Conservation (phyloP, 2,797 vertebrate genomes). For the Rhincodon typus region DNA sequence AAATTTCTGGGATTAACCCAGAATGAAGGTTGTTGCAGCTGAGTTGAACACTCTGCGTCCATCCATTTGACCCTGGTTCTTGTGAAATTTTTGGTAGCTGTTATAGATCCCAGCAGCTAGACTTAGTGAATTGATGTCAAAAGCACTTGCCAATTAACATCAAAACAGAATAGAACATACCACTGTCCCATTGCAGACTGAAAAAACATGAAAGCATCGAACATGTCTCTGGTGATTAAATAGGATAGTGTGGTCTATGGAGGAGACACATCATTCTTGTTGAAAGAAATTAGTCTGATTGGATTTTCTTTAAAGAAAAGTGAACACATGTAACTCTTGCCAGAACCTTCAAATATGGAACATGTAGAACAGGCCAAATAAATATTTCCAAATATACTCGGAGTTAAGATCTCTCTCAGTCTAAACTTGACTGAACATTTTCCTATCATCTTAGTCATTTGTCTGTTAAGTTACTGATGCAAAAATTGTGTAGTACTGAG, state of each 20-base stretch:
- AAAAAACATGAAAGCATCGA: not conserved
- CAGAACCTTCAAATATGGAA: not conserved
- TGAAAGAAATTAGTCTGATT: not conserved
- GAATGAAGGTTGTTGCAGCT: not conserved
- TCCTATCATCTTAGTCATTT: not conserved
- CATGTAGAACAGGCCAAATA: not conserved
- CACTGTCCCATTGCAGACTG: not conserved
- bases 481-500: no score
- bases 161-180: not conserved
- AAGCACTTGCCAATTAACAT: not conserved
- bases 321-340: not conserved
- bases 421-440: not conserved
- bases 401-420: not conserved
- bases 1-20: not conserved
- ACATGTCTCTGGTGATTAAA: not conserved
- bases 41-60: not conserved
- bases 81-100: not conserved
- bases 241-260: not conserved
- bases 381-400: not conserved
- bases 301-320: not conserved
- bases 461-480: not conserved
- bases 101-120: not conserved
- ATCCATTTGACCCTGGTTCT: not conserved
- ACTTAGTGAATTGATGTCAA: not conserved
- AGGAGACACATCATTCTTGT: not conserved